phyloP scores from a whole-genome alignment of 2,888 invertebrate genomes.

The Phalera bucephala region DNA sequence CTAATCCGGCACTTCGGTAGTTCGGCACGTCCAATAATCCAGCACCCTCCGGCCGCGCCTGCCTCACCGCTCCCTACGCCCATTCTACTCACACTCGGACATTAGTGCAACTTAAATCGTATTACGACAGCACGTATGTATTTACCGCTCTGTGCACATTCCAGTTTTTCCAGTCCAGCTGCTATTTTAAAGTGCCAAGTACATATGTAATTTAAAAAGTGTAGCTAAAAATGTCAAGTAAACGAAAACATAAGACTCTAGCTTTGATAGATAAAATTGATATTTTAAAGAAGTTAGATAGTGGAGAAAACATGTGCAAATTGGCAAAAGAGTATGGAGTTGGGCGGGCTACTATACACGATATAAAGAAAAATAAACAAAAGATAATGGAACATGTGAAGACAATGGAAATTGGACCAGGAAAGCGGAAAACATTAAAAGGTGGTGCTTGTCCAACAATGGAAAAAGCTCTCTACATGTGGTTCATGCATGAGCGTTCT shows the following conservation, averaged over 20 bases:
- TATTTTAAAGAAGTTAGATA: slow-evolving; percentile 33
- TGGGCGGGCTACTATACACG: slow-evolving; percentile 30
- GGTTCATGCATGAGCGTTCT: slow-evolving; percentile 32
- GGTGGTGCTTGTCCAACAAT: slow-evolving; percentile 31
- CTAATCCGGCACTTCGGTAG: too few relatives aligned
- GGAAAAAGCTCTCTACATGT: slow-evolving; percentile 33
- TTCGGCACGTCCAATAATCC: too few relatives aligned
- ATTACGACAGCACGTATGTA: too few relatives aligned
- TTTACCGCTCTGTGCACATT: too few relatives aligned
- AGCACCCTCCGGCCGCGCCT: too few relatives aligned
- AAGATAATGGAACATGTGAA: slow-evolving; percentile 29
- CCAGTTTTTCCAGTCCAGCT: too few relatives aligned
- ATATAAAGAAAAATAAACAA: slow-evolving; percentile 30
- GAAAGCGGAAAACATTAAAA: slow-evolving; percentile 36
- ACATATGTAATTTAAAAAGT: background rate
- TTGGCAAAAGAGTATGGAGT: slow-evolving; percentile 29
- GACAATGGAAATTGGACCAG: slow-evolving; percentile 28
- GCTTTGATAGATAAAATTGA: slow-evolving; percentile 21
- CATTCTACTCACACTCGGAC: too few relatives aligned
- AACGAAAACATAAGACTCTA: slow-evolving; percentile 6
- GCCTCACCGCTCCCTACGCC: too few relatives aligned
- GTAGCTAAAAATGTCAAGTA: slow-evolving; percentile 3
- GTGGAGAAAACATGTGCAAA: slow-evolving; percentile 30
- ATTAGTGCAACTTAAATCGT: too few relatives aligned
- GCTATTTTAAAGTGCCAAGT: too few relatives aligned